phyloP scores from a whole-genome alignment of 2,797 vertebrate genomes.

The Amazona ochrocephala region DNA sequence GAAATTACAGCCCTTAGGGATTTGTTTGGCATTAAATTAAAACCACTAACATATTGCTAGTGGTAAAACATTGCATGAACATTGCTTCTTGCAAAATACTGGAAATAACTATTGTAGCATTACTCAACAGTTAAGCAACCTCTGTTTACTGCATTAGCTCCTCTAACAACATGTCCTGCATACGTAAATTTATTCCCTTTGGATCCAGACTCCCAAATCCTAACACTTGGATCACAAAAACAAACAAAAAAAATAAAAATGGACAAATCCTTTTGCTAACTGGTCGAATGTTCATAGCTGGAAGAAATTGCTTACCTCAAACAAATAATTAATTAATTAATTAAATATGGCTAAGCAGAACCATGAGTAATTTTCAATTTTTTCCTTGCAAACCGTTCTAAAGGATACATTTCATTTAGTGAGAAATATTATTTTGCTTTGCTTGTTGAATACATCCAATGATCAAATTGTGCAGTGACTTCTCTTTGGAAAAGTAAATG shows the following conservation, averaged over 20 bases:
- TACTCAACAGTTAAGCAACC: constrained; percentile 68
- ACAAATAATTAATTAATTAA: neutral
- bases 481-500: neutral
- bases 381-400: neutral
- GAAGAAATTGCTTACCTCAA: constrained; percentile 40
- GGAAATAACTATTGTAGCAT: constrained; percentile 66
- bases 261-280: constrained; percentile 6
- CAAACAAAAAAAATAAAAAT: constrained; percentile 2
- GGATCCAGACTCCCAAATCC: constrained; percentile 55
- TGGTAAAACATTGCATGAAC: constrained; percentile 71
- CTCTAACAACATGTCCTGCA: constrained; percentile 65
- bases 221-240: constrained; percentile 51
- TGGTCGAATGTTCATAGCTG: neutral
- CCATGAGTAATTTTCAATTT: neutral
- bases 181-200: constrained; percentile 49
- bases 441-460: neutral
- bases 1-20: constrained; percentile 51
- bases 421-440: neutral
- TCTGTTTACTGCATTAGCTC: constrained; percentile 60
- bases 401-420: neutral
- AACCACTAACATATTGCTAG: constrained; percentile 72
- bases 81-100: constrained; percentile 76
- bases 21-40: constrained; percentile 63
- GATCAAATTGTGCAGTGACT: neutral
- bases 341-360: neutral